phyloP scores from a whole-genome alignment of 2,888 invertebrate genomes.

The Gortyna flavago region DNA sequence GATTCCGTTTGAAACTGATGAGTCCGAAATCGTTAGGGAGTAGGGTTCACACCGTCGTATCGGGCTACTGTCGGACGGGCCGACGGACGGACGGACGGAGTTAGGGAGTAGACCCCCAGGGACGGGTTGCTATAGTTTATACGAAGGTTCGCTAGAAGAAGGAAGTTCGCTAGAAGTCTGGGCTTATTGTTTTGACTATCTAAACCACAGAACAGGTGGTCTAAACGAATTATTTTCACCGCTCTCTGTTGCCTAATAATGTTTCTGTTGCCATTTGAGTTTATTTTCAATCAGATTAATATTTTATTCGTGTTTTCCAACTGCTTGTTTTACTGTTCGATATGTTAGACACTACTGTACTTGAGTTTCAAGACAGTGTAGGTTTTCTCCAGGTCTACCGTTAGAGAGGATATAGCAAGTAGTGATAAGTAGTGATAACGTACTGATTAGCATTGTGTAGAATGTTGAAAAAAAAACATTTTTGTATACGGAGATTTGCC shows the following conservation, averaged over 20 bases:
- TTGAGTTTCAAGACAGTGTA: background rate
- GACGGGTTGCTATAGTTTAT: background rate
- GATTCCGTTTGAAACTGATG: too few species aligned
- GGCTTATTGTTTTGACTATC: constrained; percentile 56
- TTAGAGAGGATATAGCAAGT: too few species aligned
- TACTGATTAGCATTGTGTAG: background rate
- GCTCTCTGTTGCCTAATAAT: constrained; percentile 24
- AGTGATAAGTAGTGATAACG: background rate
- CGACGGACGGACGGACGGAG: too few species aligned
- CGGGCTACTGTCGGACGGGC: too few species aligned
- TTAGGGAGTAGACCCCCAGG: too few species aligned
- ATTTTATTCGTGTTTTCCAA: constrained; percentile 30
- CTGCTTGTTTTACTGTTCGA: constrained; percentile 10
- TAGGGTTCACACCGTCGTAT: too few species aligned
- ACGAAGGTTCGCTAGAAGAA: too few species aligned
- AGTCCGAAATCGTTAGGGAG: too few species aligned
- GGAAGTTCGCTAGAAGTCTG: constrained; percentile 46
- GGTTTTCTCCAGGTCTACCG: constrained; percentile 1
- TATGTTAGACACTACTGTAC: constrained; percentile 15
- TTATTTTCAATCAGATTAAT: constrained; percentile 51
- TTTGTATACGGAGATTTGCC: background rate
- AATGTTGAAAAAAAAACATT: background rate
- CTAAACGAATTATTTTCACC: constrained; percentile 61
- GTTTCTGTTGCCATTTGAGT: constrained; percentile 12
- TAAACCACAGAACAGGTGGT: background rate